Base-by-base conservation (phyloP, 2,888 invertebrate species). In the Hydrotaea cyrtoneurina region DNA sequence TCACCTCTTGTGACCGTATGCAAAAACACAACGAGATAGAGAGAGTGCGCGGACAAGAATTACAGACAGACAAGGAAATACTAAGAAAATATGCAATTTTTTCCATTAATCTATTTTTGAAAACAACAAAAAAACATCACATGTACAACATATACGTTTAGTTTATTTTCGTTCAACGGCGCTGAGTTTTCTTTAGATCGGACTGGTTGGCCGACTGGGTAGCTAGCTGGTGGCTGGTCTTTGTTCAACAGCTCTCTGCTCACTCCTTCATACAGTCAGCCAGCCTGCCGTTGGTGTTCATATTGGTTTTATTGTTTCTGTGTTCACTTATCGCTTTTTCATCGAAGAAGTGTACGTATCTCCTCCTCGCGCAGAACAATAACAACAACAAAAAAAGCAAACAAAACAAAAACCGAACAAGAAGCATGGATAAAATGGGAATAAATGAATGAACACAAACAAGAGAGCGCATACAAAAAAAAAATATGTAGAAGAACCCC, bases 21-120 rank as follows among this genome's bases (percentile, higher is more conserved):
- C 10, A 62, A 62, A 57, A 57, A 57, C 19, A 57, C 23, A 57
- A 31, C 13, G 31, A 31, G 31, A 62, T 1, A 8, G 7, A 39
- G 39, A 39, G 39, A 39, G 39, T 8, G 39, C 3, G 19, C 17
- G 10, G 15, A n/a, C 17, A 43, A 69, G 46, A 46, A 19, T 4
- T 39, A 13, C 19, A 66, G 66, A 79, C 43, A 77, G 69, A 74
- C 76, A 81, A 81, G 66, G 50, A 85, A 73, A 85, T 79, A 80
- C 77, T 73, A 69, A 69, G 62, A 74, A 81, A 79, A 79, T 79
- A 31, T 82, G 59, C 66, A 62, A 80, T 77, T 78, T 75, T 69
- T 81, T 78, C 62, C 79, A 82, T 80, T 82, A 82, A 80, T 71
- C 69, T 85, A 80, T 79, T 78, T 19, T 59, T 72, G 69, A 69